Percentiles rank a stretch among this genome's conserved stretches.
Conservation (phyloP, 2,888 invertebrate genomes). For the Ectemnius continuus region DNA sequence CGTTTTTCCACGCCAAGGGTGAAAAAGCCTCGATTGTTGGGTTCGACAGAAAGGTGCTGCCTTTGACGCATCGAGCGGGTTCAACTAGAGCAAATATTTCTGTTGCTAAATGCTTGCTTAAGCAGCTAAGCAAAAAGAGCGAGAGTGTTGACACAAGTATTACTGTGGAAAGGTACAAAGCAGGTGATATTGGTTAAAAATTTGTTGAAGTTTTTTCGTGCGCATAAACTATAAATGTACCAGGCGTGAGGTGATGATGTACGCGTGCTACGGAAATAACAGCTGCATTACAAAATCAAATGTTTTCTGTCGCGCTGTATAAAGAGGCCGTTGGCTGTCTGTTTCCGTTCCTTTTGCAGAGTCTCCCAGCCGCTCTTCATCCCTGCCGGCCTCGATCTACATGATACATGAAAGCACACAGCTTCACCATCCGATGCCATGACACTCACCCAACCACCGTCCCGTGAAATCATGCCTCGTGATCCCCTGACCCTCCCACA, state of each 20-base stretch:
- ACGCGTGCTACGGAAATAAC: conserved; percentile 58
- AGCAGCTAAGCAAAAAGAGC: too few relatives aligned
- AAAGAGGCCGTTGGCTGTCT: conserved; percentile 51
- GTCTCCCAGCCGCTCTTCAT: conserved; percentile 30
- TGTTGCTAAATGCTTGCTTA: too few relatives aligned
- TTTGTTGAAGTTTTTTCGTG: too few relatives aligned
- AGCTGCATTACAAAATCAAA: conserved; percentile 65
- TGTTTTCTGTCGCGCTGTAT: conserved; percentile 55
- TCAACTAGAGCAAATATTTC: too few relatives aligned
- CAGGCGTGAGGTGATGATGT: conserved; percentile 32
- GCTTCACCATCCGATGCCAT: conserved; percentile 66
- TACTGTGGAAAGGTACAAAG: too few relatives aligned
- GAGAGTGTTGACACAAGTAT: too few relatives aligned
- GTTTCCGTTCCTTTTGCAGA: conserved; percentile 59
- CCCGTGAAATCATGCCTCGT: conserved; percentile 75
- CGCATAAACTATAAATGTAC: conserved; percentile 34
- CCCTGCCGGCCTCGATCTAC: conserved; percentile 52
- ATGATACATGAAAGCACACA: conserved; percentile 69
- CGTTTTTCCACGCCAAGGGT: too few relatives aligned
- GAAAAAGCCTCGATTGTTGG: too few relatives aligned
- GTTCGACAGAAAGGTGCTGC: too few relatives aligned
- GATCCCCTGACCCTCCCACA: conserved; percentile 60
- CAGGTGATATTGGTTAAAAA: too few relatives aligned
- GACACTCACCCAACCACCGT: conserved; percentile 73
- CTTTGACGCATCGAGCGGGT: too few relatives aligned